Conservation (phyloP, 2,113 vertebrate genomes). For the Pteronura brasiliensis region DNA sequence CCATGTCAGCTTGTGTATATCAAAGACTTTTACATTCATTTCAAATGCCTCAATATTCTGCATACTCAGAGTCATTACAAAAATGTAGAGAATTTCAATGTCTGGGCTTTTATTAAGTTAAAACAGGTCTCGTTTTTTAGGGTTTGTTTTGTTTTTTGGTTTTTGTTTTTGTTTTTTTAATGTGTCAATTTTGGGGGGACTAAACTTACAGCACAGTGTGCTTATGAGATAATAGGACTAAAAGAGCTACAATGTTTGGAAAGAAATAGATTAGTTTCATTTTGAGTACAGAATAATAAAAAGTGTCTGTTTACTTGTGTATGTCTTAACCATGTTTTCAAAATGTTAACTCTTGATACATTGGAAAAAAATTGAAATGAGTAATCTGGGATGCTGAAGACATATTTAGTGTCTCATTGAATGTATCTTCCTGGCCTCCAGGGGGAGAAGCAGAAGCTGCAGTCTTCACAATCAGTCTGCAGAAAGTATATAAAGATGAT, state of each 20-base stretch:
- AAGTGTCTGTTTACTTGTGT: not conserved
- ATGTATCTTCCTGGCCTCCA: not conserved
- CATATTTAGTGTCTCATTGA: not conserved
- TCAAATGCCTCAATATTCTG: not conserved
- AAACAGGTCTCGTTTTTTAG: not conserved
- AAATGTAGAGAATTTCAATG: not conserved
- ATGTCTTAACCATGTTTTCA: not conserved
- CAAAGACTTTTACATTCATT: not conserved
- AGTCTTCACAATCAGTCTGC: not conserved
- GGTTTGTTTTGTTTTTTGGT: too few relatives aligned
- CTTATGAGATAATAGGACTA: not conserved
- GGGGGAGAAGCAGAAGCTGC: not conserved
- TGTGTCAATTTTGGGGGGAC: not conserved
- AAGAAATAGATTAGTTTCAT: not conserved
- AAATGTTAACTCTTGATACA: not conserved
- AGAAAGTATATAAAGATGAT: not conserved
- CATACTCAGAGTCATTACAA: not conserved
- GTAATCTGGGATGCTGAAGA: not conserved
- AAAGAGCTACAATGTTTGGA: not conserved
- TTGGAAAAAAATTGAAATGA: not conserved
- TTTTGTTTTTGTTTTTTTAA: not conserved
- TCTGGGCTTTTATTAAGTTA: not conserved
- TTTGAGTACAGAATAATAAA: not conserved
- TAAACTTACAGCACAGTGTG: not conserved
- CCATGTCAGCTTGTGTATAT: not conserved